Evolutionary conservation across 2,888 invertebrate species (phyloP), one percentile per base, ranked within the genome.

Genomic region (Cyrtodaria siliqua): DNA sequence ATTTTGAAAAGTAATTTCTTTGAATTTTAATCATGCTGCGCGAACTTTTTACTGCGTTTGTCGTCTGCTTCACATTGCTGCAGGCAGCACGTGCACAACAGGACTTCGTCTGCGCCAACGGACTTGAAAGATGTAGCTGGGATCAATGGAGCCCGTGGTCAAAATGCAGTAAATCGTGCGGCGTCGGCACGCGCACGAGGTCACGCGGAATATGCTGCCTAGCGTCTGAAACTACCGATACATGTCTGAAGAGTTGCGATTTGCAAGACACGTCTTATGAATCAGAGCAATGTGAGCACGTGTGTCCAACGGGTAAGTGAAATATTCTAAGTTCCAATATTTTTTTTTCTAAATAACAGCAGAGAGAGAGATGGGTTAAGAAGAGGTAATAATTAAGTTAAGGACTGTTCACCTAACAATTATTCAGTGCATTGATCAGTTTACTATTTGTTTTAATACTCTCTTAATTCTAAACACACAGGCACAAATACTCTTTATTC

Each of bases 151-250:
- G 62, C 18, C 50, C 47, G 20, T 81, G 81, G 81, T 68, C 71
- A 16, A 27, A 50, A 3, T 81, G 81, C 50, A 78, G 78, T 44
- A 71, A 72, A 24, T 18, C 62, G 14, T 81, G 81, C 47, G 81
- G 81, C 0, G 29, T 42, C 9, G 78, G 81, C 14, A 72, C 69
- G 26, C 56, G 64, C 23, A 56, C 61, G 12, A 42, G 81, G n/a
- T 50, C 67, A 18, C 71, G 81, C 29, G 75, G 69, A 3, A 40
- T 81, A 2, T 81, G 81, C 47, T 81, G 81, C 40, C 60, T 49
- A 12, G 49, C 40, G 2, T 60, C 26, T 0, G 71, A 81, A n/a
- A 40, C 18, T 2, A 47, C 69, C 23, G 69, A 57, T 26, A 38
- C 59, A 8, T 81, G 81, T 53, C 23, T 62, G 14, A 52, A n/a